Percentiles rank a stretch among this genome's conserved stretches.
Evolutionary conservation across 2,797 vertebrate genomes (phyloP).

Genomic region (Siniperca scherzeri): DNA sequence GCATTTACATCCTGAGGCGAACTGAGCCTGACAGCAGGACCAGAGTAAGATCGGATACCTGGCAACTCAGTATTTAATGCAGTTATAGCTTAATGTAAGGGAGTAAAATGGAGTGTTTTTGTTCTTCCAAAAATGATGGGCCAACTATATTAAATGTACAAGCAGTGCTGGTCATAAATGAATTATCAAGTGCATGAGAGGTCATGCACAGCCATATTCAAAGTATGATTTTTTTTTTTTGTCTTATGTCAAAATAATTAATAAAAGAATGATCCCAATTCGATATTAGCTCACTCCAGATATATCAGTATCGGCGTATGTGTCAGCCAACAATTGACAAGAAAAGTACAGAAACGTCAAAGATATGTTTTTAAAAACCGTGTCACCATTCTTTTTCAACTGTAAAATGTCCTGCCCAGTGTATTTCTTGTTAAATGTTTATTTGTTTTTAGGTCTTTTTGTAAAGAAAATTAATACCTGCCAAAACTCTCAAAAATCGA

Average conservation of each 20-base stretch:
- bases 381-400: no score
- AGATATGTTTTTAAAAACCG: neutral
- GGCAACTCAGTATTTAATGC: conserved; percentile 10
- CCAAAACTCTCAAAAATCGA: neutral
- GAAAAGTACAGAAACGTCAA: neutral
- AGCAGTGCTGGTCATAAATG: neutral
- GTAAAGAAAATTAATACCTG: neutral
- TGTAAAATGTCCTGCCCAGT: no score
- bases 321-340: neutral
- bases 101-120: neutral
- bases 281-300: neutral
- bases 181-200: neutral
- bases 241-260: no score
- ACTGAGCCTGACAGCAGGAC: neutral
- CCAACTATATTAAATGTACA: neutral
- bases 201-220: no score
- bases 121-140: neutral
- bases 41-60: neutral
- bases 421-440: neutral
- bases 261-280: no score
- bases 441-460: neutral
- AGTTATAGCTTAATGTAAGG: neutral
- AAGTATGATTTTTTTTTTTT: no score
- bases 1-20: neutral
- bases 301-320: neutral